Evolutionary conservation across 2,888 invertebrate genomes (phyloP), one percentile per base, ranked within the genome.

Genomic region (Argyra leucocephala): DNA sequence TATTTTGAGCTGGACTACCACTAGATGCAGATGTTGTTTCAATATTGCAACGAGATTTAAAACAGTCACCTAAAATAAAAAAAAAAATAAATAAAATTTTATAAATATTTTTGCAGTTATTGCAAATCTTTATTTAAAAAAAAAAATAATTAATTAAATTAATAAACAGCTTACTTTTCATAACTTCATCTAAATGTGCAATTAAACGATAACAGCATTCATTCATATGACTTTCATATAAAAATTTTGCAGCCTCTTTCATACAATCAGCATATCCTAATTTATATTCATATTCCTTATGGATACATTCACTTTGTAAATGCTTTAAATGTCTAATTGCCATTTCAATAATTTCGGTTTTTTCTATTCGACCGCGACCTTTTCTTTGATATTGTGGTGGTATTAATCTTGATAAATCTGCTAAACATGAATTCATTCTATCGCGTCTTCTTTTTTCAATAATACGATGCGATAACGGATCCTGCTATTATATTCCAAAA

Each of bases 321-420:
- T 90, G 90, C 76, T 93, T 93, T 81, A 97, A 88, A 75, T 96
- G 95, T 66, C 92, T 87, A 69, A 96, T 96, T 59, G 96, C 96
- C 95, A 96, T 95, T 81, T 97, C 96, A 67, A 97, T 96, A 68
- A 97, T 96, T 82, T 97, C 96, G 0, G 96, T 96, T 81, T 97
- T 97, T 78, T 97, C 97, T 63, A 97, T 93, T 59, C 97, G 84
- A 21, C 96, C 96, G 65, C 96, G 86, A 9, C 96, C 96, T 80
- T 96, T 96, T 80, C 96, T 93, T 74, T 95, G 83, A 78, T 94
- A 96, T 74, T 93, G 91, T 1, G 93, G 88, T 0, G 96, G 97
- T 69, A 97, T 95, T 64, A 97, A 86, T 57, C 94, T 86, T 64
- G 95, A 94, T 36, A 97, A 84, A 78, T 96, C 95, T 0, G 95